Base-by-base conservation (phyloP, 1,140 invertebrate species). In the Tetramorium parvispinum region DNA sequence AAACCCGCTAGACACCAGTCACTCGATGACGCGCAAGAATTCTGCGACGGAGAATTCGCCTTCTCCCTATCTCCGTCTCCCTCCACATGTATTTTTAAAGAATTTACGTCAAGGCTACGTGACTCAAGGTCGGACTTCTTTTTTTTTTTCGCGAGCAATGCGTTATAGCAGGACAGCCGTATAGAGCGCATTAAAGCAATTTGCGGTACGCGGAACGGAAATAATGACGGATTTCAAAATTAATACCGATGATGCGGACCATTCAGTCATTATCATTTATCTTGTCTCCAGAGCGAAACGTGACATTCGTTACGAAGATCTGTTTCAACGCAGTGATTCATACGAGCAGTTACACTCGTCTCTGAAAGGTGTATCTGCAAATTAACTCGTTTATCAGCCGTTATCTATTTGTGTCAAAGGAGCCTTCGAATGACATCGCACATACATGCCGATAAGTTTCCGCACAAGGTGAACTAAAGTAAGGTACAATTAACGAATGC, bases 151-250 rank as follows among this genome's bases (percentile, higher is more conserved):
- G 16, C 63, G 24, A 49, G 27, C 18, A 24, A 18, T 16, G 57
- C 49, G 11, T 68, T 73, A 59, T 46, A 73, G 40, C 16, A 18
- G 78, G 32, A 79, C 18, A 11, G 24, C 37, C 53, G 18, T 21
- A 5, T 6, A 43, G 40, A 75, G 79, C 21, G 53, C 79, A 83
- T 83, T 83, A 73, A 59, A 37, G 40, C 68, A 82, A 73, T 82
- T 82, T 75, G 43, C 68, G n/a, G 43, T 73, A 75, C 68, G 53
- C 27, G 43, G 24, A 83, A 83, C 27, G 40, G 68, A 83, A 83
- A 83, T 83, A 83, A 83, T 83, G 79, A 73, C 40, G 66, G 66
- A 83, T 83, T 46, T 83, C 53, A 53, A 83, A 83, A 83, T 75
- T 57, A 83, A 83, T 53, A 68, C 27, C 55, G 68, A 59, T 73